Evolutionary conservation across 2,797 vertebrate genomes (phyloP), one percentile per base, ranked within the genome.

Genomic region (Cyprinodon diabolis): DNA sequence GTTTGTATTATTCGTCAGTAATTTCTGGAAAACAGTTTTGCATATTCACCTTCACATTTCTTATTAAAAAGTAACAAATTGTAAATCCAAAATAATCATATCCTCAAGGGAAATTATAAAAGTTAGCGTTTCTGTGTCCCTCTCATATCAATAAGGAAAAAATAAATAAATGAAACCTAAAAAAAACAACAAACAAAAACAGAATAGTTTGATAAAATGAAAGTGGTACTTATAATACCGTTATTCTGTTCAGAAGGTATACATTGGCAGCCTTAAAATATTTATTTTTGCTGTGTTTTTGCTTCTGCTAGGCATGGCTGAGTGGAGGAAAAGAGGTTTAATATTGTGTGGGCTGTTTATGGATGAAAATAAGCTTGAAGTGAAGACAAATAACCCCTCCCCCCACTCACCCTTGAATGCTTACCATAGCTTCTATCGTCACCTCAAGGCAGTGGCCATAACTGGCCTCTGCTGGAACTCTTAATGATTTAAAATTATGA

Each of bases 311-410:
- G 80, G 79, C 75, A 83, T 67, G 80, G 76, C 78, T 82, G 72
- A 89, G 84, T 78, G 76, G 72, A 86, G 83, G 85, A 84, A 83
- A 69, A 85, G 78, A 83, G 71, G 81, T 75, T 81, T 88, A 87
- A 89, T 88, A 87, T 80, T 78, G 86, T 83, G 85, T 86, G 87
- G 83, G 88, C 84, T 91, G 87, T 90, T 90, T 87, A 80, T 87
- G 78, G 84, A 89, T 83, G 77, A 86, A 90, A 86, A 86, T 74
- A 84, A 71, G 23, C 35, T 63, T 55, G 45, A 79, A 73, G 80
- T 75, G 72, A 84, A 78, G 78, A 84, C 65, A 83, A 82, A 87
- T 79, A 67, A 84, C 81, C 30, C 73, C 68, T 56, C 62, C 4
- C 77, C 75, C 67, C 40, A 51, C 43, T 45, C 66, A 55, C 21